These are phyloP conservation scores for Augochlorella aurata DNA, from an alignment of 2,888 invertebrate species.

Conservation along the genomic window DNA sequence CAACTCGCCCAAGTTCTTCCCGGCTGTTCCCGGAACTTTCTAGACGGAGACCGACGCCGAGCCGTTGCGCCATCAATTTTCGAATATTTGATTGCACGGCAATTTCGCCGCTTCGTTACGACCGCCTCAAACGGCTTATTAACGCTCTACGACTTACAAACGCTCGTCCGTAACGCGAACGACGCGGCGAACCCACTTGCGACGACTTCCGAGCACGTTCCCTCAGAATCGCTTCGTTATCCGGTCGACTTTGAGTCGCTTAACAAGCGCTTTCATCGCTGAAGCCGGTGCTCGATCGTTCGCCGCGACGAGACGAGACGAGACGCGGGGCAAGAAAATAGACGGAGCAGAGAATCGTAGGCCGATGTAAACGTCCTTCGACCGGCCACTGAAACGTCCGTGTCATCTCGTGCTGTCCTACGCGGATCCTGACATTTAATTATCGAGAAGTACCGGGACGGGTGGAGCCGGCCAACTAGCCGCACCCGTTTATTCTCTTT, in stretches of 20 bases:
- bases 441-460: constrained; percentile 52
- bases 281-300: neutral
- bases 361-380: constrained; percentile 33
- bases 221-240: neutral
- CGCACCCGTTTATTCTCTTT: constrained; percentile 33
- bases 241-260: neutral
- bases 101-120: neutral
- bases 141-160: neutral
- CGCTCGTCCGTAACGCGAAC: neutral
- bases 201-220: neutral
- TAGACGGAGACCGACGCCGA: neutral
- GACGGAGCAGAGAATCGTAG: neutral
- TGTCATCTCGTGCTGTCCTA: constrained; percentile 37
- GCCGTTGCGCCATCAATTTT: neutral
- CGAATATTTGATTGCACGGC: neutral
- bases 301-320: neutral
- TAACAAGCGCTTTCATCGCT: neutral
- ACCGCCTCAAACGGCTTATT: neutral
- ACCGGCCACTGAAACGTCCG: constrained; percentile 24
- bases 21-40: neutral
- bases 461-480: constrained; percentile 21
- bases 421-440: constrained; percentile 60
- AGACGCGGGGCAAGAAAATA: neutral
- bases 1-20: neutral
- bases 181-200: neutral